These are phyloP conservation scores for Ceriagrion tenellum DNA, from an alignment of 2,888 invertebrate species.

Conservation along the genomic window DNA sequence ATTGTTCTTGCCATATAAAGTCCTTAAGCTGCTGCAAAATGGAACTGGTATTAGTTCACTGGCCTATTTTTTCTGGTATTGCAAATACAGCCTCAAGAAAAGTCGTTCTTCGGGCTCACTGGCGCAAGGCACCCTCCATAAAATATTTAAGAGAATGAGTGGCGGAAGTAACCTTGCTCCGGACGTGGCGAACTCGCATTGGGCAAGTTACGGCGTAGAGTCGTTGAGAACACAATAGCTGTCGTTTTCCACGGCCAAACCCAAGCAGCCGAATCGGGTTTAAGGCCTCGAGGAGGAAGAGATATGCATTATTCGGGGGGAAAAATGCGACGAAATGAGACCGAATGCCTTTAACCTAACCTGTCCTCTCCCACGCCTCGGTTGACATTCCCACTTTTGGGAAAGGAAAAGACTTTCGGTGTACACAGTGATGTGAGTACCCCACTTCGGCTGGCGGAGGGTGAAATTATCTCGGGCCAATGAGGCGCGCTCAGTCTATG, in stretches of 20 bases:
- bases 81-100: neutral
- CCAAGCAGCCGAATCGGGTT: neutral
- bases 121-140: neutral
- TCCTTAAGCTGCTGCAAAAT: too few species aligned
- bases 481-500: neutral
- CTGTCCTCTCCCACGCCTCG: neutral
- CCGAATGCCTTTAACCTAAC: neutral
- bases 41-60: too few species aligned
- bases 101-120: neutral
- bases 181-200: neutral
- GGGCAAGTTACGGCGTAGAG: neutral
- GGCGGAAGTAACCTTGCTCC: neutral
- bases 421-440: neutral
- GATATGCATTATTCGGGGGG: neutral
- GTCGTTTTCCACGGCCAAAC: neutral
- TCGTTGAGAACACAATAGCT: neutral
- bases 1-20: too few species aligned
- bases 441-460: neutral
- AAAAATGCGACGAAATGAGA: neutral
- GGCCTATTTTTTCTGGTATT: neutral
- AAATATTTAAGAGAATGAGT: neutral
- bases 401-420: neutral
- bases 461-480: neutral
- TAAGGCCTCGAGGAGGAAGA: neutral
- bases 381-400: neutral